Evolutionary conservation across 2,113 vertebrate species (phyloP).

Genomic region (Cephalopholis sonnerati): DNA sequence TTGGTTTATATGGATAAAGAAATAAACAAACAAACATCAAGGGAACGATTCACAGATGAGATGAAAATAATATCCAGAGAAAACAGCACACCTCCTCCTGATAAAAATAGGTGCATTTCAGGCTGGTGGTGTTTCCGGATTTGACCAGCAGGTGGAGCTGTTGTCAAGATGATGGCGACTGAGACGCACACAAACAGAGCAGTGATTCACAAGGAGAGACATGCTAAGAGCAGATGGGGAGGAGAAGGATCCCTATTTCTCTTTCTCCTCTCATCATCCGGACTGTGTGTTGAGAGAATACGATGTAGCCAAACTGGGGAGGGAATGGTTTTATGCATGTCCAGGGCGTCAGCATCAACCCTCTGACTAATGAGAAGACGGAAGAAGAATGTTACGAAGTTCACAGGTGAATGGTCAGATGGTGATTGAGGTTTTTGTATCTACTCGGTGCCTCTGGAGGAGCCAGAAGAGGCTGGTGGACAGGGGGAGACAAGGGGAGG

Average conservation of each 20-base stretch:
- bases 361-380: background rate
- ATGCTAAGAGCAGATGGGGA: slow-evolving; percentile 39
- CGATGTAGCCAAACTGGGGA: background rate
- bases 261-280: slow-evolving; percentile 19
- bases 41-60: background rate
- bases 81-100: background rate
- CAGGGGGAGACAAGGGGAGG: too few species aligned
- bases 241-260: slow-evolving; percentile 18
- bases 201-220: slow-evolving; percentile 59
- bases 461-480: background rate
- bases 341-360: background rate
- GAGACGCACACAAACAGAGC: slow-evolving; percentile 15
- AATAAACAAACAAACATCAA: background rate
- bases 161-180: slow-evolving; percentile 62
- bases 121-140: slow-evolving; percentile 1
- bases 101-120: background rate
- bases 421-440: background rate
- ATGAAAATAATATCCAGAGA: background rate
- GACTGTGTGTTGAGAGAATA: background rate
- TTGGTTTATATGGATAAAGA: background rate
- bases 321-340: background rate
- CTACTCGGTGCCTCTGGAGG: background rate
- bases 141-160: slow-evolving; percentile 75
- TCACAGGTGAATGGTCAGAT: slow-evolving; percentile 21
- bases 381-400: slow-evolving; percentile 3